Evolutionary conservation across 2,113 vertebrate species (phyloP).

Genomic region (Orycteropus afer): DNA sequence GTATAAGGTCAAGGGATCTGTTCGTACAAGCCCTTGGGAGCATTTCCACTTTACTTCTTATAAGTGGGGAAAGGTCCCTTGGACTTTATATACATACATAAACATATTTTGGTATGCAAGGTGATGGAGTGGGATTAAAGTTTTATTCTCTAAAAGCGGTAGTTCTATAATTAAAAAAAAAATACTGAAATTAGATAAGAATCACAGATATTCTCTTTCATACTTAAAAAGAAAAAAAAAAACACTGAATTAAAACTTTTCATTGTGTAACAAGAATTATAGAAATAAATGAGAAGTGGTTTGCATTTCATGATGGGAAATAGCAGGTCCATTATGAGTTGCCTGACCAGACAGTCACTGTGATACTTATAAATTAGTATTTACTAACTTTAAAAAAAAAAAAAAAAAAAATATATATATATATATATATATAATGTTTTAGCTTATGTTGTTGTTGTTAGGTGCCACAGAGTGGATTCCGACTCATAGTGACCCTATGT

Average conservation of each 20-base stretch:
- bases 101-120: background rate
- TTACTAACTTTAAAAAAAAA: background rate
- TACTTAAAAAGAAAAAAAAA: conserved; percentile 39
- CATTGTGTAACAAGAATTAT: background rate
- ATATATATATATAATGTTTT: background rate
- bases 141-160: background rate
- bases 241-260: background rate
- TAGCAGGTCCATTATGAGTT: background rate
- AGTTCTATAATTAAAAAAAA: conserved; percentile 10
- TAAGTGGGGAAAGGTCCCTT: background rate
- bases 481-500: background rate
- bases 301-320: background rate
- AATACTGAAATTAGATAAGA: background rate
- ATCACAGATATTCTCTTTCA: background rate
- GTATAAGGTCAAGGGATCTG: accelerated
- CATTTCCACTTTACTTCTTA: background rate
- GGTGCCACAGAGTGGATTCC: background rate
- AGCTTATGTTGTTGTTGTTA: background rate
- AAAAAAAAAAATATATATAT: no score
- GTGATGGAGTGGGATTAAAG: background rate
- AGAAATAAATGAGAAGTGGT: background rate
- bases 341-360: background rate
- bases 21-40: background rate
- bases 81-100: background rate
- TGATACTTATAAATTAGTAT: background rate